These are phyloP conservation scores for Brachionus manjavacas DNA, from an alignment of 1,140 invertebrate genomes.

Conservation along the genomic window DNA sequence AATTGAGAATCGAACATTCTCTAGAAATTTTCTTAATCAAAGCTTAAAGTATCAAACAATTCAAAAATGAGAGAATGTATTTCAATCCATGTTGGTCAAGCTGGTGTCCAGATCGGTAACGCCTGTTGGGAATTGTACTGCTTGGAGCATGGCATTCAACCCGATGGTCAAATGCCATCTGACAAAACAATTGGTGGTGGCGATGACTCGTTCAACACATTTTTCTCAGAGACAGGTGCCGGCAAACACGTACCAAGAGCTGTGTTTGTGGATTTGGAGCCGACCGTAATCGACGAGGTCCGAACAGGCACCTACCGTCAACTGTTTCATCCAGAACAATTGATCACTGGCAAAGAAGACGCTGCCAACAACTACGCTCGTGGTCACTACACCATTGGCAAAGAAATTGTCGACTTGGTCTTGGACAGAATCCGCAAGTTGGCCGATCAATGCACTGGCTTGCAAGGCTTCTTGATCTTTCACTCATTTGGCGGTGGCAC, in stretches of 20 bases:
- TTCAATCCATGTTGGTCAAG: slow-evolving; percentile 77
- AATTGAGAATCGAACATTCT: slow-evolving; percentile 43
- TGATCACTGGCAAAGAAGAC: slow-evolving; percentile 46
- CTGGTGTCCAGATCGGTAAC: slow-evolving; percentile 77
- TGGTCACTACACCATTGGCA: slow-evolving; percentile 64
- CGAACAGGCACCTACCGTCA: slow-evolving; percentile 69
- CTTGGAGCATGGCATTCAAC: slow-evolving; percentile 76
- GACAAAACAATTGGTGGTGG: slow-evolving; percentile 61
- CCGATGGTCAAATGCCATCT: slow-evolving; percentile 66
- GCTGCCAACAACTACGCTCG: slow-evolving; percentile 61
- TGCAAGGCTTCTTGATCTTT: slow-evolving; percentile 75
- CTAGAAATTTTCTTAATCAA: slow-evolving; percentile 7
- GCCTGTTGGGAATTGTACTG: slow-evolving; percentile 73
- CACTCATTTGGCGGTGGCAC: slow-evolving; percentile 64
- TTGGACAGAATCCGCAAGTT: slow-evolving; percentile 49
- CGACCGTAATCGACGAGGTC: slow-evolving; percentile 77
- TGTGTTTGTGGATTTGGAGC: slow-evolving; percentile 75
- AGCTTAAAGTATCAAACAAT: slow-evolving; percentile 18
- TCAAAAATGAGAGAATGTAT: slow-evolving; percentile 65
- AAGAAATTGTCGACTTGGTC: slow-evolving; percentile 57
- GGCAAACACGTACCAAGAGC: slow-evolving; percentile 76
- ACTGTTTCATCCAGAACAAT: slow-evolving; percentile 52
- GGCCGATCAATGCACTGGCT: slow-evolving; percentile 73
- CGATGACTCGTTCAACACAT: slow-evolving; percentile 60
- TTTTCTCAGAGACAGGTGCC: slow-evolving; percentile 61